Conservation (phyloP, 2,113 vertebrate genomes). For the Paradoxurus hermaphroditus region DNA sequence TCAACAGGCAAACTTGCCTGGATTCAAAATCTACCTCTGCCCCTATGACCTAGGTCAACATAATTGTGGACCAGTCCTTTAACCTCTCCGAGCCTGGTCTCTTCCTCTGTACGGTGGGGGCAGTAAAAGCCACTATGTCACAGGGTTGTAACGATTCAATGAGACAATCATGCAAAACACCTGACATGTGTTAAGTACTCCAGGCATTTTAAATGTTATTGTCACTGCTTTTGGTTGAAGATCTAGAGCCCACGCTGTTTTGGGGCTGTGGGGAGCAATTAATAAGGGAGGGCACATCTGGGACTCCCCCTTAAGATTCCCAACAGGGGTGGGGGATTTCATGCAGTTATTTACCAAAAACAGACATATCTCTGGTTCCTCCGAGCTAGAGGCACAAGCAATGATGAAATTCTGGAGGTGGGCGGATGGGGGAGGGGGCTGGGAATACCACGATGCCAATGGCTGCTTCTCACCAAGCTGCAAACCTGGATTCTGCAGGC, state of each 20-base stretch:
- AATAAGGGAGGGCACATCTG: conserved; percentile 17
- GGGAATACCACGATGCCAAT: not conserved
- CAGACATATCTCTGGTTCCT: conserved; percentile 26
- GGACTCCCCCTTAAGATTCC: conserved; percentile 40
- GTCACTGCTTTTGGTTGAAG: not conserved
- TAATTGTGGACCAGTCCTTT: not conserved
- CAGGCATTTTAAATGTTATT: not conserved
- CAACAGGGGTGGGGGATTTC: conserved; percentile 36
- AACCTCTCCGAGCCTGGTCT: not conserved
- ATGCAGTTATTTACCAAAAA: conserved; percentile 60
- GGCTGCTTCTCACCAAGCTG: not conserved
- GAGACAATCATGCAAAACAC: not conserved
- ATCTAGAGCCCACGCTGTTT: not conserved
- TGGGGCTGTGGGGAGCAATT: not conserved
- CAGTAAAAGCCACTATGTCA: not conserved
- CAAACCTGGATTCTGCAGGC: not conserved
- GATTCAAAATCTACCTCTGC: conserved; percentile 9
- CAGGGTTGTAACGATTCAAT: not conserved
- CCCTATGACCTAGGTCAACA: not conserved
- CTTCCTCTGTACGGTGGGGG: not conserved
- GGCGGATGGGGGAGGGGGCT: not conserved
- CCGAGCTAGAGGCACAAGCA: conserved; percentile 43
- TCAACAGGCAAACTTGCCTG: not conserved
- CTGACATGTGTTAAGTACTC: not conserved
- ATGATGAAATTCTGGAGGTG: conserved; percentile 61